Conservation (phyloP, 2,888 invertebrate genomes). For the Chloroclystis v-ata region DNA sequence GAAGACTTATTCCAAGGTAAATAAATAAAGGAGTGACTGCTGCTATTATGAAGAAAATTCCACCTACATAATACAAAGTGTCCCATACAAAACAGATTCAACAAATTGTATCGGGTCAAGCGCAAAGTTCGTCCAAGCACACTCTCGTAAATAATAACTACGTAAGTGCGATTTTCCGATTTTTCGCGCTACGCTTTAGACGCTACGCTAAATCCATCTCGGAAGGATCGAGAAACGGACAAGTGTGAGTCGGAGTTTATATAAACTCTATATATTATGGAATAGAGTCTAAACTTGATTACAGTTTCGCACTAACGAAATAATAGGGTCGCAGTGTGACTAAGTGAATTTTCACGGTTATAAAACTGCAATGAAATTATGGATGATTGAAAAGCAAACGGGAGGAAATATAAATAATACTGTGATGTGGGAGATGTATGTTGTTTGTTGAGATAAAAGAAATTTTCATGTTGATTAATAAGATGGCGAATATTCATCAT, state of each 20-base stretch:
- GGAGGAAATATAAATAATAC: background rate
- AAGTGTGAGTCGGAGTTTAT: constrained; percentile 70
- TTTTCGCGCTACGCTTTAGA: constrained; percentile 36
- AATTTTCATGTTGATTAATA: too few relatives aligned
- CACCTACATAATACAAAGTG: too few relatives aligned
- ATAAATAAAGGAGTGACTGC: too few relatives aligned
- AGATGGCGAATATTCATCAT: too few relatives aligned
- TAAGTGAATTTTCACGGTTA: constrained; percentile 44
- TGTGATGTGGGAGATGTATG: too few relatives aligned
- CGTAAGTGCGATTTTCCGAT: constrained; percentile 46
- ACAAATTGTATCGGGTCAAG: constrained; percentile 23
- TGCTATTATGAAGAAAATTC: too few relatives aligned
- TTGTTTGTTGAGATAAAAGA: too few relatives aligned
- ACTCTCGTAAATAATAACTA: constrained; percentile 40
- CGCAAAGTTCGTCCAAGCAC: constrained; percentile 34
- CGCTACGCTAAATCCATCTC: constrained; percentile 63
- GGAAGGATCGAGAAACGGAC: constrained; percentile 44
- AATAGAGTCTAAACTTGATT: constrained; percentile 21
- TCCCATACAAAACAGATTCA: background rate
- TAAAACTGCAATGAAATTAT: constrained; percentile 30
- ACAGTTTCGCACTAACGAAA: constrained; percentile 37
- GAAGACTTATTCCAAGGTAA: too few relatives aligned
- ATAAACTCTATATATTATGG: constrained; percentile 34
- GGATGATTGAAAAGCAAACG: constrained; percentile 25
- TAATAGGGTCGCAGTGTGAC: constrained; percentile 52